Evolutionary conservation across 2,797 vertebrate genomes (phyloP), one percentile per base, ranked within the genome.

Genomic region (Rhinogobio ventralis): DNA sequence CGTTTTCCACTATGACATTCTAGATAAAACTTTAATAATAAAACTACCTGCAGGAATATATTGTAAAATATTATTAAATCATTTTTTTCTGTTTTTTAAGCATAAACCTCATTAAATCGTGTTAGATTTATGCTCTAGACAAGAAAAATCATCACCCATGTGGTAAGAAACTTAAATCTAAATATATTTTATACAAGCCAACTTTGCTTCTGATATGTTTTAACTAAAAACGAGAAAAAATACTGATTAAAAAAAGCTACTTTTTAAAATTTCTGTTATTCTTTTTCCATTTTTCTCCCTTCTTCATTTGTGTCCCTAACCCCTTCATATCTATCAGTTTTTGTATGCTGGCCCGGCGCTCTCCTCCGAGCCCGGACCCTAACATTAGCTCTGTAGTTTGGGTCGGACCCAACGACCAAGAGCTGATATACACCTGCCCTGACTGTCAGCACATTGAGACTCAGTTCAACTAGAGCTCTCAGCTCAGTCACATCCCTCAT

Each of bases 391-490:
- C 88, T 87, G 86, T 88, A 86, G 91, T 92, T 90, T 94, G 93
- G 94, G 87, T 84, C 82, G 92, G 93, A 39, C 88, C 89, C 25
- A 84, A 89, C 39, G 74, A 85, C 79, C 83, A 86, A 84, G 84
- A 89, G 3, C 81, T 92, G 86, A 88, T 92, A 76, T 94, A 94
- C 90, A 92, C 90, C 83, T 95, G 94, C 28, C 93, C 93, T 17
- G 91, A 91, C 90, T 95, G 95, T 88, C 93, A 90, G 89, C 91
- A 77, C 60, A 83, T 92, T 87, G 94, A 94, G 90, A 94, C 93
- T 11, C 88, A 93, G 80, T 93, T 94, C 86, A 91, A 89, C 67
- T 94, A 95, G 67, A 71, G 62, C 85, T 80, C 62, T 73, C 62
- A 7, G 68, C 82, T 77, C 72, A n/a, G 62, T 28, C 73, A 28